These are phyloP conservation scores for Sebastes hopkinsi DNA, from an alignment of 2,797 vertebrate genomes.

Conservation along the genomic window DNA sequence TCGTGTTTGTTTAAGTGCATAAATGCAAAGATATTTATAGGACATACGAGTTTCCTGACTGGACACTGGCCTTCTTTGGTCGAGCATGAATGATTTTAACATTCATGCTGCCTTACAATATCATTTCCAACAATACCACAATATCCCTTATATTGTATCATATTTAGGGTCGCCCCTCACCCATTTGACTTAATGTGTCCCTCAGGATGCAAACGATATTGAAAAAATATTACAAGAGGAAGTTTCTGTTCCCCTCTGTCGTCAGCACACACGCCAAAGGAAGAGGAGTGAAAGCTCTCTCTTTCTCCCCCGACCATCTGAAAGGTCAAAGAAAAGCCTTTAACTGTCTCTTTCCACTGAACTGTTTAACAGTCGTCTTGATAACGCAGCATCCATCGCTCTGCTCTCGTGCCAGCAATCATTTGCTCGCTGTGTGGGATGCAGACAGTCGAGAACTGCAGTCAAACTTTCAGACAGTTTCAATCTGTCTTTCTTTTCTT, in stretches of 20 bases:
- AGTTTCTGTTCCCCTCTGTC: constrained; percentile 52
- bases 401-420: constrained; percentile 48
- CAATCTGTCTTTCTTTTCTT: constrained; percentile 33
- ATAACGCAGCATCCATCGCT: constrained; percentile 59
- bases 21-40: constrained; percentile 36
- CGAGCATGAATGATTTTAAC: constrained; percentile 49
- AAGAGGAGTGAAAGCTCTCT: constrained; percentile 50
- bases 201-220: constrained; percentile 41
- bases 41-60: constrained; percentile 31
- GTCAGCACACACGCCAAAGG: constrained; percentile 21
- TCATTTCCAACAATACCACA: constrained; percentile 49
- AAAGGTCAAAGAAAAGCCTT: constrained; percentile 64
- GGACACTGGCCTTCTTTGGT: constrained; percentile 24
- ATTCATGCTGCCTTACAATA: constrained; percentile 40
- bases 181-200: constrained; percentile 45
- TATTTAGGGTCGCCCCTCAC: constrained; percentile 28
- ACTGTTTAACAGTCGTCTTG: constrained; percentile 63
- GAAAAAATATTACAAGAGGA: constrained; percentile 39
- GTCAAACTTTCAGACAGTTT: constrained; percentile 52
- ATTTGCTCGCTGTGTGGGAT: constrained; percentile 64
- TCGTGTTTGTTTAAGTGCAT: constrained; percentile 22
- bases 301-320: constrained; percentile 26
- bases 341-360: constrained; percentile 75
- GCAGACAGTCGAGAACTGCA: constrained; percentile 45
- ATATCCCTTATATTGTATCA: constrained; percentile 47